Evolutionary conservation across 2,113 vertebrate genomes (phyloP).

Genomic region (Neolamprologus longior): DNA sequence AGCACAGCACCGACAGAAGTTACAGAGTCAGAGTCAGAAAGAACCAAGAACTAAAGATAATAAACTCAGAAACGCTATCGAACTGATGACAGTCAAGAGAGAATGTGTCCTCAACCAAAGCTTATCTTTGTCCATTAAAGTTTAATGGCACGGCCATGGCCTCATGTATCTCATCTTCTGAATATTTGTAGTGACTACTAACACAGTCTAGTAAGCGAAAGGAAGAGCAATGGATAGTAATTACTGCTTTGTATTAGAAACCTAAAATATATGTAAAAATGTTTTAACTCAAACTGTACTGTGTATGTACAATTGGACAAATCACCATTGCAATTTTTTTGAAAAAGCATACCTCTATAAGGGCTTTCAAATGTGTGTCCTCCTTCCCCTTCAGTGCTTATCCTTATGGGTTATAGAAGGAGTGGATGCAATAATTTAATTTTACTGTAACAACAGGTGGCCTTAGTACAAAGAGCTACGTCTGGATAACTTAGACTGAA

Average conservation of each 20-base stretch:
- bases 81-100: neutral
- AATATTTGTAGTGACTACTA: slow-evolving; percentile 41
- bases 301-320: neutral
- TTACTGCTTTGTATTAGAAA: slow-evolving; percentile 6
- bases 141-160: slow-evolving; percentile 9
- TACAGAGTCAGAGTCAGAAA: no score
- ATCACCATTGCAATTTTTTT: neutral
- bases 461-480: neutral
- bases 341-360: neutral
- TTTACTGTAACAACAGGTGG: neutral
- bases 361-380: neutral
- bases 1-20: no score
- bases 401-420: neutral
- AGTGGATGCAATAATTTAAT: neutral
- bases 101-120: slow-evolving; percentile 7
- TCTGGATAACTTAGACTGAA: neutral
- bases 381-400: neutral
- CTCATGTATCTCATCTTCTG: slow-evolving; percentile 30
- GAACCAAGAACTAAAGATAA: neutral
- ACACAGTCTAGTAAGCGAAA: slow-evolving; percentile 49
- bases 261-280: neutral
- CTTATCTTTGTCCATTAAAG: slow-evolving; percentile 43
- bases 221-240: slow-evolving; percentile 27
- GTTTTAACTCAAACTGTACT: neutral
- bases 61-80: neutral